phyloP scores from a whole-genome alignment of 2,113 vertebrate species.

The Sylvia atricapilla region DNA sequence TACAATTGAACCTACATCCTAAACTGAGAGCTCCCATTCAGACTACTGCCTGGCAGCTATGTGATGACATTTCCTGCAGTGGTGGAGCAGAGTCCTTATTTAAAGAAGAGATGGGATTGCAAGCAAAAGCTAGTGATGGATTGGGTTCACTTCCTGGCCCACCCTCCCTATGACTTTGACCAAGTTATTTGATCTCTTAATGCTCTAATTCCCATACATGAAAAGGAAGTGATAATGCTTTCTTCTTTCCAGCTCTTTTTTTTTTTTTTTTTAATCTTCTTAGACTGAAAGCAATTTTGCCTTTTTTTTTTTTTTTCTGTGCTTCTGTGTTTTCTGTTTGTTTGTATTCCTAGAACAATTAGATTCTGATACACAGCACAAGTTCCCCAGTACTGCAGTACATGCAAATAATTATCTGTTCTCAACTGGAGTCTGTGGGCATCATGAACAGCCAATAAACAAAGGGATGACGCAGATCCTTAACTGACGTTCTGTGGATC shows the following conservation, averaged over 20 bases:
- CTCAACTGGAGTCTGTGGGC: background rate
- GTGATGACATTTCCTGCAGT: background rate
- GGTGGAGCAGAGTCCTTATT: background rate
- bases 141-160: constrained; percentile 29
- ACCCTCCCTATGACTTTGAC: background rate
- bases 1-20: background rate
- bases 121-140: background rate
- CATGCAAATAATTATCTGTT: constrained; percentile 16
- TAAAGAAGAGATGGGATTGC: constrained; percentile 9
- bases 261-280: background rate
- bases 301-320: background rate
- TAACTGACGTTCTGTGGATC: background rate
- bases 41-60: background rate
- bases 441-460: background rate
- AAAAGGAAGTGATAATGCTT: constrained; percentile 24
- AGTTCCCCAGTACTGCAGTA: background rate
- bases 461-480: constrained; percentile 8
- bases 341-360: constrained; percentile 10
- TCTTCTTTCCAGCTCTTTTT: constrained; percentile 23
- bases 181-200: constrained; percentile 49
- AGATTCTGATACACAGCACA: background rate
- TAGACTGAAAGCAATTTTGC: background rate
- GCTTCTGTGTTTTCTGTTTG: background rate
- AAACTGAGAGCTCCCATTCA: background rate
- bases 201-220: background rate